Base-by-base conservation (phyloP, 1,140 invertebrate species). In the Chrysomallon squamiferum region DNA sequence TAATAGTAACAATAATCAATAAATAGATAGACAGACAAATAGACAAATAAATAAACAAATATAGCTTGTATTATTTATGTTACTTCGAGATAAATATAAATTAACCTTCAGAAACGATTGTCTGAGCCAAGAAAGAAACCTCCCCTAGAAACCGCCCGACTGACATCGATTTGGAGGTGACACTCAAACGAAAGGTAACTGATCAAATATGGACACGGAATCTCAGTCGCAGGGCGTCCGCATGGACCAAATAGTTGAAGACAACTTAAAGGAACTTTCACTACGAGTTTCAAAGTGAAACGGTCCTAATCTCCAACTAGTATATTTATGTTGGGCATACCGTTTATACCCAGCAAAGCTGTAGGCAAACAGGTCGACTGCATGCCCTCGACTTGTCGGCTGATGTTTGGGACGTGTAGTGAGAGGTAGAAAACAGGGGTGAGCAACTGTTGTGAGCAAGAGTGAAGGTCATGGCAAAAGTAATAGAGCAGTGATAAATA, bases 261-360 rank as follows among this genome's bases (percentile, higher is more conserved):
- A 25, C 58, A 59, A 59, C 58, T 59, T 25, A 59, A 59, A 59
- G 58, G 58, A 59, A 59, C 58, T 59, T 59, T 59, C 33, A 18
- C 38, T 35, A 35, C 58, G 33, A 59, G 58, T 43, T 38, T 22
- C 58, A 59, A 59, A 59, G 58, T 35, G 58, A 43, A 59, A 59
- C 32, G 41, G 20, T 43, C 38, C 33, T 59, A 59, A 59, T 59
- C 58, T 59, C 35, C 58, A 59, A 59, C 22, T 59, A 38, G 58
- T 59, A 43, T 59, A 59, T 59, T 43, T 59, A 27, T 33, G 38
- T 43, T 35, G n/a, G 58, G 38, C 58, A 59, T 59, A 38, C 58
- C 35, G 32, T 43, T 43, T 59, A 59, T 59, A 38, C 35, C 58
- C 38, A 15, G 32, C 20, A 25, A 59, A 59, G 58, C 58, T 35